Conservation (phyloP, 2,113 vertebrate genomes). For the Pelusios castaneus region DNA sequence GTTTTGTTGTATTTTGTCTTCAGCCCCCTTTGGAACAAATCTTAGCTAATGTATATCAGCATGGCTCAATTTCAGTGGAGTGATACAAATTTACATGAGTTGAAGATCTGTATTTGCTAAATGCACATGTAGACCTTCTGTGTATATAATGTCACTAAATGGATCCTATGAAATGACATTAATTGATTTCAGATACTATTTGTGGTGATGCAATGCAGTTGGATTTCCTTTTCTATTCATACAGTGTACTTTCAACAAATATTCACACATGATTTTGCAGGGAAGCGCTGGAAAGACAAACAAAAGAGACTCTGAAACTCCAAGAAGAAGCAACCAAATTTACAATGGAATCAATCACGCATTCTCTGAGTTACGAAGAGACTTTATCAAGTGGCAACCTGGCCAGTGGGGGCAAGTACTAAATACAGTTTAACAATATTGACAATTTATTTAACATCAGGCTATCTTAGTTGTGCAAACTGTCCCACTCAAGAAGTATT, state of each 20-base stretch:
- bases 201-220: not conserved
- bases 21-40: not conserved
- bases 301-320: constrained; percentile 36
- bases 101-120: not conserved
- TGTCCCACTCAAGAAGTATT: not conserved
- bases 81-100: not conserved
- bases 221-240: not conserved
- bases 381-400: constrained; percentile 16
- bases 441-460: not conserved
- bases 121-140: not conserved
- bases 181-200: not conserved
- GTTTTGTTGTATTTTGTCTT: not conserved
- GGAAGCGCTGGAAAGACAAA: constrained; percentile 43
- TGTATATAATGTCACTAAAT: not conserved
- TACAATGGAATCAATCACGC: constrained; percentile 39
- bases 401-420: constrained; percentile 21
- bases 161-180: not conserved
- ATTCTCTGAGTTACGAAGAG: constrained; percentile 33
- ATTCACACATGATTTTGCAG: constrained; percentile 14
- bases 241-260: not conserved
- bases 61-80: not conserved
- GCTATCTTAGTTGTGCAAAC: not conserved
- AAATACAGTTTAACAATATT: not conserved
- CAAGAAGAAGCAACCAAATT: constrained; percentile 40
- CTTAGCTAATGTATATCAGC: accelerated